A percentile compares a stretch with the other conserved stretches of the same genome.
Conservation (phyloP, 2,797 vertebrate species). For the Macrochelys suwanniensis region DNA sequence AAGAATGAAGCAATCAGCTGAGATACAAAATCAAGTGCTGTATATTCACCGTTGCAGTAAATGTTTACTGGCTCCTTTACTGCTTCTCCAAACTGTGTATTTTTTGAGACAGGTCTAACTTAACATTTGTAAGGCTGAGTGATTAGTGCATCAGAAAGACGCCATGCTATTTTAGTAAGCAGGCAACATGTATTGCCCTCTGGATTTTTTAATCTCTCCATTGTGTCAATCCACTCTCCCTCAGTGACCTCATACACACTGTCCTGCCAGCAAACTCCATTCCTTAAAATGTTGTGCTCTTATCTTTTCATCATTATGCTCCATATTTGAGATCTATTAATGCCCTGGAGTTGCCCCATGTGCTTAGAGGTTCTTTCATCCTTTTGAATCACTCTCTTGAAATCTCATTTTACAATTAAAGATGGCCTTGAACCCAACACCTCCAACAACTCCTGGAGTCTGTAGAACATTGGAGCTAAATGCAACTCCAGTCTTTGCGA, state of each 20-base stretch:
- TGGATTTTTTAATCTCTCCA: not conserved
- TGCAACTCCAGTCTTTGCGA: not conserved
- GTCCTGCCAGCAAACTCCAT: not conserved
- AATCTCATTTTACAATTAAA: not conserved
- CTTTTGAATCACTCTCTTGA: not conserved
- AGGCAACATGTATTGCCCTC: not conserved
- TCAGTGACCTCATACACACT: fast-evolving
- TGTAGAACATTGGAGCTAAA: not conserved
- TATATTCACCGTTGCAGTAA: not conserved
- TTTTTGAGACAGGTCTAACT: not conserved
- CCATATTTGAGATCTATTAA: not conserved
- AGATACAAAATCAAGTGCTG: slow-evolving; percentile 7
- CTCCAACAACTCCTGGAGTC: not conserved
- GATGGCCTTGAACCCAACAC: not conserved
- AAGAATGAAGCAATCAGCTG: not conserved
- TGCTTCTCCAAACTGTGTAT: not conserved
- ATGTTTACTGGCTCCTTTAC: not conserved
- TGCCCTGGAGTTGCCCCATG: fast-evolving
- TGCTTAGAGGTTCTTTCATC: not conserved
- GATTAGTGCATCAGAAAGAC: not conserved
- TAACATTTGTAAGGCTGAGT: not conserved
- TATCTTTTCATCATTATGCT: not conserved
- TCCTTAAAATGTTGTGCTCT: not conserved
- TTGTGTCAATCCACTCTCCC: not conserved
- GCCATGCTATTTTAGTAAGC: not conserved